Evolutionary conservation across 2,113 vertebrate genomes (phyloP).

Genomic region (Chaetodon trifascialis): DNA sequence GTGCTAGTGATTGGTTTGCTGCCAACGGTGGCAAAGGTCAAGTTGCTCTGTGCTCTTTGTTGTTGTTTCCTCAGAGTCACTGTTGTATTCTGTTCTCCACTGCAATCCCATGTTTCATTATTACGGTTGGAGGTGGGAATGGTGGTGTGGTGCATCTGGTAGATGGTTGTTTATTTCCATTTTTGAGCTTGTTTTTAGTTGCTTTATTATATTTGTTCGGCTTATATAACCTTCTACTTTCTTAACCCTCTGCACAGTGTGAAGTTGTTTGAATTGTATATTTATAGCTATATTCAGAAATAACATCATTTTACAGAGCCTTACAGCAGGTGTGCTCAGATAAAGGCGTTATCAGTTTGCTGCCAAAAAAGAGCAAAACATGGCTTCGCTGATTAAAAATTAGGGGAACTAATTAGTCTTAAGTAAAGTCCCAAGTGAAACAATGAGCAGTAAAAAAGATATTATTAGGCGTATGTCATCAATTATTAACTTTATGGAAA

Average conservation of each 20-base stretch:
- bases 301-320: constrained; percentile 47
- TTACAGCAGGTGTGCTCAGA: constrained; percentile 72
- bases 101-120: constrained; percentile 76
- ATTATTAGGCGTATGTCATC: constrained; percentile 74
- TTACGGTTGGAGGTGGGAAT: constrained; percentile 56
- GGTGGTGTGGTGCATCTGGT: constrained; percentile 40
- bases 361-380: constrained; percentile 73
- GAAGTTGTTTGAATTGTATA: constrained; percentile 52
- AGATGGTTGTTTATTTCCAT: constrained; percentile 48
- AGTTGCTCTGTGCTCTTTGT: constrained; percentile 90
- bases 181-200: constrained; percentile 43
- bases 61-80: constrained; percentile 84
- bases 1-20: constrained; percentile 96
- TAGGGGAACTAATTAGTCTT: constrained; percentile 76
- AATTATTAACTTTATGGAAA: constrained; percentile 77
- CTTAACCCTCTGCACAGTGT: constrained; percentile 33
- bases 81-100: constrained; percentile 73
- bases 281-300: constrained; percentile 55
- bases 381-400: constrained; percentile 73
- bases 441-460: constrained; percentile 75
- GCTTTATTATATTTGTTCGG: constrained; percentile 56
- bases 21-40: constrained; percentile 94
- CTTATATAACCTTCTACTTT: constrained; percentile 41
- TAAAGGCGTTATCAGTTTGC: constrained; percentile 73
- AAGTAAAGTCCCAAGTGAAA: constrained; percentile 73